Base-by-base conservation (phyloP, 2,797 vertebrate genomes). In the Phataginus tetradactyla region DNA sequence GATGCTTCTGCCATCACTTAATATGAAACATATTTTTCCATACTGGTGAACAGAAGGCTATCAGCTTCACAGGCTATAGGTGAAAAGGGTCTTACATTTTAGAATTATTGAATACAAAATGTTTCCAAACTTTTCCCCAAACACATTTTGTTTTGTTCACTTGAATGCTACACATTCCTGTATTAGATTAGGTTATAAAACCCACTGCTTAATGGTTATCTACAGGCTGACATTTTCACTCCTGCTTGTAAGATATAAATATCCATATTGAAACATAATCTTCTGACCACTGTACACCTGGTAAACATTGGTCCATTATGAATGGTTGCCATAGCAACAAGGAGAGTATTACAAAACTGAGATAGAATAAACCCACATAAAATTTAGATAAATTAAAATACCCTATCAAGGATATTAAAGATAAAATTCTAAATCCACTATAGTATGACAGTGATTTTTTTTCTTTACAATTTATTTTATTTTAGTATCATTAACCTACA, bases 1-100 rank as follows among this genome's bases (percentile, higher is more conserved):
- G 92, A 90, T 97, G 94, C 21, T 96, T 89, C 83, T 95, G 61
- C 37, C 83, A 64, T 94, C 80, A 86, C 8, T 85, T 94, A 94
- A 94, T 78, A 55, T 71, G 61, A 94, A 93, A 95, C 34, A 49
- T 69, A 64, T 95, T 85, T 81, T 94, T 83, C 45, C 68, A 89
- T 11, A 32, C 37, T 85, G 51, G 51, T 86, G 72, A 92, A 69
- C 71, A 97, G 95, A 96, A 97, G 45, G 37, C 45, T 88, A 66
- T 84, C 84, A 84, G n/a, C 63, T 86, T 4, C 42, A 90, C 37
- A 78, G 32, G 72, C 45, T 63, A 20, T n/a, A 66, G 68, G 59
- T 94, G 39, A 81, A 55, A 97, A n/a, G 27, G 27, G 20, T 69
- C 49, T 63, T 53, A 72, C 2, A 64, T 59, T 61, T 85, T 4